Base-by-base conservation (phyloP, 2,797 vertebrate species). In the Spheniscus humboldti region DNA sequence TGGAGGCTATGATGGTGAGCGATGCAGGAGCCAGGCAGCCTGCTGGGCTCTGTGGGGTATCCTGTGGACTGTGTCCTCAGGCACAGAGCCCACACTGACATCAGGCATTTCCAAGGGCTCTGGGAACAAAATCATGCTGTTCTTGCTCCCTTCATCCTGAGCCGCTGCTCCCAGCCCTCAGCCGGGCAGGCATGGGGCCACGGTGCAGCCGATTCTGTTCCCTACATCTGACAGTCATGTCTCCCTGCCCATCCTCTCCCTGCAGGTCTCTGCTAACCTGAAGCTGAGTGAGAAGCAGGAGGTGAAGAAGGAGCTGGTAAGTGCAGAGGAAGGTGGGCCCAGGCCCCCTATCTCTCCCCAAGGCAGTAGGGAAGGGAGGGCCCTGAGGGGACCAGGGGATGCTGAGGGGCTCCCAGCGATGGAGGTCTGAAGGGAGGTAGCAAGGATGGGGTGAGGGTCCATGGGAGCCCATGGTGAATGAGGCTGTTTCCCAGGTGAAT, bases 1-100 rank as follows among this genome's bases (percentile, higher is more conserved):
- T 98, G 86, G 99, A 99, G 96, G 99, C 99, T 90, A 99, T 99
- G 99, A 99, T 99, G 99, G 99, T 99, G 97, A 98, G 98, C 1
- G 0, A 7, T 7, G 39, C 1, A 1, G 50, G 35, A 66, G 13
- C 35, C 31, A 25, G 62, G 50, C 67, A 80, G 33, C 62, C 59
- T 31, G 37, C 24, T 31, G 73, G 39, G 37, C 66, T 14, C 39
- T 7, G 11, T 7, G 55, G 72, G 50, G 13, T 28, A 4, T 19
- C 64, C 64, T 6, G 20, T 0, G 47, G 33, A 10, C 67, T 27
- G 23, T 23, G 37, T 53, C 47, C 74, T 39, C 0, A 6, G 88
- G 45, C 56, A 60, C 81, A 1, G 50, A 90, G 64, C 89, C 64
- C 73, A 19, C 27, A 2, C 66, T 15, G 25, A 20, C 31, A 59